These are phyloP conservation scores for Drosophila nigromelanica DNA, from an alignment of 1,140 invertebrate genomes.

Conservation along the genomic window DNA sequence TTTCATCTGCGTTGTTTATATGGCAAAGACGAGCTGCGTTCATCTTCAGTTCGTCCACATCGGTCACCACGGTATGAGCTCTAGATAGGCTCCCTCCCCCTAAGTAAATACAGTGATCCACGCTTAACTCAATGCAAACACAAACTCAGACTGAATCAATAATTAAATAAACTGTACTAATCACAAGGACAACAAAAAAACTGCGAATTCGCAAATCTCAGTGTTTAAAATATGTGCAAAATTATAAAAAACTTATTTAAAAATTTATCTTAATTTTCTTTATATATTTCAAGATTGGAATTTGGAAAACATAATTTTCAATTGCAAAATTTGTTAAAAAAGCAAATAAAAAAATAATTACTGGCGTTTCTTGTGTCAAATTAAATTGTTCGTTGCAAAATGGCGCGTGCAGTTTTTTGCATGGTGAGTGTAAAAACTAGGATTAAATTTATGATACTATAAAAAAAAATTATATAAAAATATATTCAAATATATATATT, in stretches of 20 bases:
- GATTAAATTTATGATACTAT: constrained; percentile 4
- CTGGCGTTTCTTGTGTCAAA: constrained; percentile 78
- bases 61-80: constrained; percentile 83
- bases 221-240: constrained; percentile 22
- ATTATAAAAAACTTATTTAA: constrained; percentile 13
- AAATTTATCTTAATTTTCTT: constrained; percentile 59
- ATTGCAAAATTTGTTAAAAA: constrained; percentile 53
- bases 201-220: constrained; percentile 4
- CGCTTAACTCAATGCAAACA: constrained; percentile 25
- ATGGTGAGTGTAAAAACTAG: constrained; percentile 69
- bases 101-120: constrained; percentile 59
- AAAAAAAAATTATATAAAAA: background rate
- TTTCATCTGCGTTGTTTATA: constrained; percentile 73
- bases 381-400: constrained; percentile 68
- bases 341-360: constrained; percentile 53
- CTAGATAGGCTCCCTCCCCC: constrained; percentile 72
- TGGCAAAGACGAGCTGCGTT: constrained; percentile 77
- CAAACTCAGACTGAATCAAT: constrained; percentile 29
- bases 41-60: constrained; percentile 84
- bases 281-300: constrained; percentile 72
- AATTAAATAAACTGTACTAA: constrained; percentile 27
- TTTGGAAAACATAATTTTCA: constrained; percentile 71
- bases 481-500: background rate
- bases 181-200: constrained; percentile 35
- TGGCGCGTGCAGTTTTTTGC: constrained; percentile 82